phyloP scores from a whole-genome alignment of 1,140 invertebrate species.

The Listronotus bonariensis region DNA sequence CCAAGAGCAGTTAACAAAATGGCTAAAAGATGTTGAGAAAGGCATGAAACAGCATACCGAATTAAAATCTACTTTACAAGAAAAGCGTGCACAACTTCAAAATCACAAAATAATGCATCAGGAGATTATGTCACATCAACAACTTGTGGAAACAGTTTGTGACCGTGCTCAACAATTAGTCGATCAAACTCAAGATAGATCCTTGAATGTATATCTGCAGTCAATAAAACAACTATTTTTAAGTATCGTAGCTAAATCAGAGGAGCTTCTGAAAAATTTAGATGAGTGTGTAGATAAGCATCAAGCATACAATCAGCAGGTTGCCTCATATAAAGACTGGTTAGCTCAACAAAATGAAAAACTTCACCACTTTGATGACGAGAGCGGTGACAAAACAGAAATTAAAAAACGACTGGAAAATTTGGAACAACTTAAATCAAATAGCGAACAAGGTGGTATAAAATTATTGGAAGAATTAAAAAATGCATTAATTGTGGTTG shows the following conservation, averaged over 20 bases:
- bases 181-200: conserved; percentile 86
- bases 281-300: conserved; percentile 88
- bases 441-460: conserved; percentile 72
- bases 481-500: conserved; percentile 69
- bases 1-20: conserved; percentile 90
- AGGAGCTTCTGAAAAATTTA: conserved; percentile 81
- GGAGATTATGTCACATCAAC: conserved; percentile 91
- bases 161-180: conserved; percentile 90
- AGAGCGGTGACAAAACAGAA: conserved; percentile 80
- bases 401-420: conserved; percentile 74
- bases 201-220: conserved; percentile 82
- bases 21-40: conserved; percentile 88
- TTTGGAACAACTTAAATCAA: conserved; percentile 70
- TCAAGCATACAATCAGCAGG: conserved; percentile 72
- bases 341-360: conserved; percentile 76
- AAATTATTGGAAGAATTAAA: conserved; percentile 73
- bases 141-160: conserved; percentile 86
- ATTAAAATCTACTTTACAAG: conserved; percentile 87
- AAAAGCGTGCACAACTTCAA: conserved; percentile 91
- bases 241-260: conserved; percentile 85
- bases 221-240: conserved; percentile 90
- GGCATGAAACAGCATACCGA: conserved; percentile 92
- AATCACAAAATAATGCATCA: conserved; percentile 95
- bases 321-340: conserved; percentile 80
- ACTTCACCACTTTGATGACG: conserved; percentile 75